Conservation (phyloP, 2,888 invertebrate species). For the Chrysina gloriosa region DNA sequence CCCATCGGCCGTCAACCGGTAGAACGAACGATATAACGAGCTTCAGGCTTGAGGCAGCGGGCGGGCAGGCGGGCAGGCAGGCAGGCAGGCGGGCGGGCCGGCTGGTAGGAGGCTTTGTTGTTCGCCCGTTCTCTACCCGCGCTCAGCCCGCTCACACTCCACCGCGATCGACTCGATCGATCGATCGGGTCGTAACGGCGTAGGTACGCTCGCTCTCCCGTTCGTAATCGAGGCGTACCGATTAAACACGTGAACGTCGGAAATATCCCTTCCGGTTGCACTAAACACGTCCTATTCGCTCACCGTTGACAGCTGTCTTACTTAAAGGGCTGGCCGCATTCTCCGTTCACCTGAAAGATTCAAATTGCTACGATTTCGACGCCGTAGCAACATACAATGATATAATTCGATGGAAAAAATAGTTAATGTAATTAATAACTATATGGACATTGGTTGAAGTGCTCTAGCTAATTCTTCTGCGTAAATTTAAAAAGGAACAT, state of each 20-base stretch:
- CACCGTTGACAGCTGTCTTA: constrained; percentile 35
- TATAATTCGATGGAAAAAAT: neutral
- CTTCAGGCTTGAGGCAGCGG: constrained; percentile 10
- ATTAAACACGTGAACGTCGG: constrained; percentile 38
- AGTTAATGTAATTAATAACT: neutral
- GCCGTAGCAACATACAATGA: neutral
- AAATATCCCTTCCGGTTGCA: constrained; percentile 37
- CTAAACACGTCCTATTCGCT: constrained; percentile 34
- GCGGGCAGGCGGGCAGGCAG: neutral
- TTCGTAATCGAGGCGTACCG: constrained; percentile 34
- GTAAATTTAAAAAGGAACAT: too few species aligned
- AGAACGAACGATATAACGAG: constrained; percentile 35
- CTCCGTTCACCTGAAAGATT: constrained; percentile 15
- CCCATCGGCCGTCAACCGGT: constrained; percentile 34
- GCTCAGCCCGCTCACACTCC: neutral
- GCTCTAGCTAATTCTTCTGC: too few species aligned
- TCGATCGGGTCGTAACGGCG: constrained; percentile 10
- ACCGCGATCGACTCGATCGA: constrained; percentile 18
- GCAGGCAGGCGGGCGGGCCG: neutral
- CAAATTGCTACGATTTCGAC: neutral
- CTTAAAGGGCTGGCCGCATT: neutral
- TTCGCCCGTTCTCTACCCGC: constrained; percentile 19
- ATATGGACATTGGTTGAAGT: too few species aligned
- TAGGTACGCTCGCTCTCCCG: neutral
- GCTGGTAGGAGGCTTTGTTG: constrained; percentile 17